Evolutionary conservation across 2,888 invertebrate genomes (phyloP).

Genomic region (Bruchidius siliquastri): DNA sequence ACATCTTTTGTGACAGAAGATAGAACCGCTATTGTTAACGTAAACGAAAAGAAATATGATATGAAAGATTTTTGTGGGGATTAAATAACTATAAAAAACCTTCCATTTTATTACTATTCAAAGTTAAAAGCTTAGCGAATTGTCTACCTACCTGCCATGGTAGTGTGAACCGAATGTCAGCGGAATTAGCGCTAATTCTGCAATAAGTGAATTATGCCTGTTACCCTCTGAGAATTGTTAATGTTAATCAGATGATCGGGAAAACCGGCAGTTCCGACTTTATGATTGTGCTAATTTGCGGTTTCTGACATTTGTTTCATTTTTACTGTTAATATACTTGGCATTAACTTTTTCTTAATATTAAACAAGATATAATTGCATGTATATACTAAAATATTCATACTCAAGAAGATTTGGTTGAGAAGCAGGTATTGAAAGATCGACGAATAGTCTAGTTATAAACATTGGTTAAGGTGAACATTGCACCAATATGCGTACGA

Average conservation of each 20-base stretch:
- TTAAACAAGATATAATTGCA: not conserved
- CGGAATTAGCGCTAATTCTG: not conserved
- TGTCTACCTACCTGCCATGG: not conserved
- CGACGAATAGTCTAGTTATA: no score
- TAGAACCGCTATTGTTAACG: no score
- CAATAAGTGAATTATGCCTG: not conserved
- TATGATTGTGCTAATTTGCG: not conserved
- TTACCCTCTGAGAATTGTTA: not conserved
- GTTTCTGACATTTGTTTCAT: not conserved
- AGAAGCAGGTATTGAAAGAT: no score
- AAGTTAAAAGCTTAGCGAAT: not conserved
- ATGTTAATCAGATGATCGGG: not conserved
- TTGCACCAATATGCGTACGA: no score
- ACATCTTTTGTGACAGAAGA: no score
- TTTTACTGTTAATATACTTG: not conserved
- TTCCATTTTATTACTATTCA: not conserved
- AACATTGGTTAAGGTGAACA: no score
- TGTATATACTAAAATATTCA: no score
- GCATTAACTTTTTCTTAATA: not conserved
- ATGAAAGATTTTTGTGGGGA: not conserved
- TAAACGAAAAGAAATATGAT: no score
- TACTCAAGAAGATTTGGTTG: no score
- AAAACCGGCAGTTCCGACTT: not conserved
- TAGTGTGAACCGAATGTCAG: not conserved
- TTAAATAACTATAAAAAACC: not conserved